Base-by-base conservation (phyloP, 2,797 vertebrate genomes). In the Protonibea diacanthus region DNA sequence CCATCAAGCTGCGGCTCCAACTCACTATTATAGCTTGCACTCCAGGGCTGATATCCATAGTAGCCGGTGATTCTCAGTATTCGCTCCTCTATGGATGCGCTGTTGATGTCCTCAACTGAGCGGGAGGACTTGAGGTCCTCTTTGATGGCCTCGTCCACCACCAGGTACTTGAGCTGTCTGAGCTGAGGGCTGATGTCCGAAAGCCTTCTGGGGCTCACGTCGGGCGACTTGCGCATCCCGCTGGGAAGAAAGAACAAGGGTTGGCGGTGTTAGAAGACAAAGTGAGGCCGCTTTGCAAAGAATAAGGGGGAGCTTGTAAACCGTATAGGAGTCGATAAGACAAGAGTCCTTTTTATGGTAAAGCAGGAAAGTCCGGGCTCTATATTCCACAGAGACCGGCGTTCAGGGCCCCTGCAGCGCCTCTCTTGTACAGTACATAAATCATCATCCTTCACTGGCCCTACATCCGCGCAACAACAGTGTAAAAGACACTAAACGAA, bases 111-210 rank as follows among this genome's bases (percentile, higher is more conserved):
- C 88, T 98, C 97, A 59, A 98, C 95, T 0, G 97, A 99, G 83
- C 96, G 96, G 44, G 98, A 99, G 85, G 96, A 97, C 93, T 97
- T 98, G 90, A 98, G 86, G 66, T 98, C 98, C 92, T 99, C 98
- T 60, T 97, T 98, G 80, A 98, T 98, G 56, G 96, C 96, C 84
- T 98, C 97, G 82, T 98, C 97, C 89, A 97, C 96, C 76, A 97
- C 97, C 89, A 99, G 94, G 90, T 96, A 97, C 87, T 98, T 98
- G 69, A 99, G 96, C 92, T 99, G 98, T 86, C 97, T 95, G 87
- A 99, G 97, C 91, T 99, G 97, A 20, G 98, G 98, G 92, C 98
- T 99, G 95, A 99, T 99, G 93, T 99, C 97, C 55, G 98, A 99
- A 92, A 99, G 96, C 93, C 98, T 95, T 93, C 97, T 96, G 29